These are phyloP conservation scores for Mimumesa dahlbomi DNA, from an alignment of 2,888 invertebrate genomes.

Conservation along the genomic window DNA sequence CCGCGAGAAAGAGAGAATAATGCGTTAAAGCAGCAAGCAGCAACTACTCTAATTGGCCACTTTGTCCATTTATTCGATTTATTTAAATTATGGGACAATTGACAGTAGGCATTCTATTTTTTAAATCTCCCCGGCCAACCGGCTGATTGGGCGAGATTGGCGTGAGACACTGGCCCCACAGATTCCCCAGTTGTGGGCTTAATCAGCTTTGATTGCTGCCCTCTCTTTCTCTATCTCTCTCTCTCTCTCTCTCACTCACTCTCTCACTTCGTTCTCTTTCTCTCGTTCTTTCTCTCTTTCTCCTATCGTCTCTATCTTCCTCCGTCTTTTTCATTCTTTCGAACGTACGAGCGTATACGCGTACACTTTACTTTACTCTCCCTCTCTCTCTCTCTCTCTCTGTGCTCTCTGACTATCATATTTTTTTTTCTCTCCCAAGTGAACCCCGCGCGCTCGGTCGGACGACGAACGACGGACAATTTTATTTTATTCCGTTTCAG, in stretches of 20 bases:
- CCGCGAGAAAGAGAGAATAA: conserved; percentile 71
- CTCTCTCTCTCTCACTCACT: conserved; percentile 35
- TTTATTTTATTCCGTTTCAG: conserved; percentile 72
- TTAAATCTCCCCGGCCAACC: conserved; percentile 80
- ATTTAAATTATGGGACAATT: conserved; percentile 81
- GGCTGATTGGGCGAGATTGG: conserved; percentile 80
- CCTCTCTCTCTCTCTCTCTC: conserved; percentile 33
- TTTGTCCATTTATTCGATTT: conserved; percentile 81
- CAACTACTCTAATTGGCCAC: conserved; percentile 81
- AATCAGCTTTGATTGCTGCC: conserved; percentile 80
- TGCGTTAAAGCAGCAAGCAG: conserved; percentile 77
- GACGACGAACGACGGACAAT: conserved; percentile 52
- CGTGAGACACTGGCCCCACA: conserved; percentile 81
- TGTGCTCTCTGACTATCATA: too few relatives aligned
- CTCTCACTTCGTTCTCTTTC: conserved; percentile 20
- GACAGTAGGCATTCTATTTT: conserved; percentile 81
- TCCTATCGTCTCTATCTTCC: conserved; percentile 32
- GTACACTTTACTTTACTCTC: conserved; percentile 16
- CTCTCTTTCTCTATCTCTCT: conserved; percentile 57
- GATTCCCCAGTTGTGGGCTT: conserved; percentile 81
- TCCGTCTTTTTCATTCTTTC: conserved; percentile 30
- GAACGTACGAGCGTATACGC: too few relatives aligned
- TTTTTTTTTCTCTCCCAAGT: conserved; percentile 43
- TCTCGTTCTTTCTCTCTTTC: conserved; percentile 30
- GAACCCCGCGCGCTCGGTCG: conserved; percentile 31